Conservation (phyloP, 1,140 invertebrate genomes). For the Bombus confusus region DNA sequence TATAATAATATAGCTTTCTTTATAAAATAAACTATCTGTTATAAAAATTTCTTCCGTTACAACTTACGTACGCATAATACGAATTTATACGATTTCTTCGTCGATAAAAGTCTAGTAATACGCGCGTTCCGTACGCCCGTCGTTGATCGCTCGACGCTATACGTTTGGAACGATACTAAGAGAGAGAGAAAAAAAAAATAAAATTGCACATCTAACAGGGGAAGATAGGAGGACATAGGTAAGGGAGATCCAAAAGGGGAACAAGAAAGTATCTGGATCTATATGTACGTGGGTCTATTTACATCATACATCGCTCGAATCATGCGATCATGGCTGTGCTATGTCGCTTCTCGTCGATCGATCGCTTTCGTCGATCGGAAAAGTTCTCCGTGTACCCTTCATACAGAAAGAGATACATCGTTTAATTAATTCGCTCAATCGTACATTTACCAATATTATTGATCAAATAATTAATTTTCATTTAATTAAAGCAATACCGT, state of each 20-base stretch:
- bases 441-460: not conserved
- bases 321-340: slow-evolving; percentile 13
- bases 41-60: slow-evolving; percentile 72
- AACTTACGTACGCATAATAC: slow-evolving; percentile 54
- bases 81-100: slow-evolving; percentile 22
- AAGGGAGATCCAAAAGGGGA: slow-evolving; percentile 15
- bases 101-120: slow-evolving; percentile 41
- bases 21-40: slow-evolving; percentile 79
- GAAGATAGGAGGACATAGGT: not conserved
- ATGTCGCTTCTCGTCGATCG: slow-evolving; percentile 22
- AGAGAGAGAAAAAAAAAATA: slow-evolving; percentile 31
- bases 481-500: not conserved
- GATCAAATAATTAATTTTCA: not conserved
- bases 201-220: slow-evolving; percentile 65
- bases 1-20: slow-evolving; percentile 78
- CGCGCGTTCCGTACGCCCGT: slow-evolving; percentile 10
- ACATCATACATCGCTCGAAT: slow-evolving; percentile 47
- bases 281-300: slow-evolving; percentile 57
- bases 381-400: not conserved
- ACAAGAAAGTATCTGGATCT: slow-evolving; percentile 23
- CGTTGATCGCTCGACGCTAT: slow-evolving; percentile 17
- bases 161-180: slow-evolving; percentile 34
- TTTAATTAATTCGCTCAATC: not conserved
- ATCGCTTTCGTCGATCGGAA: not conserved
- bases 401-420: not conserved